A percentile compares a stretch with the other conserved stretches of the same genome.
These are phyloP conservation scores for Sebastes aleutianus DNA, from an alignment of 2,797 vertebrate species.

Conservation along the genomic window DNA sequence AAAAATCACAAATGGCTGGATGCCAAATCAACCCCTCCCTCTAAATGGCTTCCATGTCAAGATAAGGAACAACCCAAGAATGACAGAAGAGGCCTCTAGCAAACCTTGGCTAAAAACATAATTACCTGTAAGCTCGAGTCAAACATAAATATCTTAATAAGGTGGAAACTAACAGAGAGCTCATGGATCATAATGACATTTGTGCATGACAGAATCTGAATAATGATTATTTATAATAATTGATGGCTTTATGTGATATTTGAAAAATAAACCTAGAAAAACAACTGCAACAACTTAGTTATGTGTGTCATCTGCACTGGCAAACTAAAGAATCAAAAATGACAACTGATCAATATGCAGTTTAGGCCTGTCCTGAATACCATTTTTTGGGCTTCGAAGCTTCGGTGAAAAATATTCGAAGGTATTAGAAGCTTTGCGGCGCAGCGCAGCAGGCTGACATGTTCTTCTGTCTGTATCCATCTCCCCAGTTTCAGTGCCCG, in stretches of 20 bases:
- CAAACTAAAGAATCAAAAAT: too few relatives aligned
- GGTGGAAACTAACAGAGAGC: neutral
- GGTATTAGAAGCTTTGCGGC: too few relatives aligned
- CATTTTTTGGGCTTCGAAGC: too few relatives aligned
- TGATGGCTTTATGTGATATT: neutral
- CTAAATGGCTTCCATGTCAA: conserved; percentile 77
- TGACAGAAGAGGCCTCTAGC: conserved; percentile 36
- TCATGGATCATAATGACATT: neutral
- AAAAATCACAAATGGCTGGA: conserved; percentile 73
- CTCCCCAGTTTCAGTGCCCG: too few relatives aligned
- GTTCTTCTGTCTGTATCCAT: too few relatives aligned
- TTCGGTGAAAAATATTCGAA: too few relatives aligned
- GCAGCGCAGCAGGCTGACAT: too few relatives aligned
- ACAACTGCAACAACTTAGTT: neutral
- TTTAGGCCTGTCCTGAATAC: too few relatives aligned
- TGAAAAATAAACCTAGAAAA: neutral
- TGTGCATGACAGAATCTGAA: neutral
- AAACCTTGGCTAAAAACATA: conserved; percentile 39
- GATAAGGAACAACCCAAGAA: conserved; percentile 69
- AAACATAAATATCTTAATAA: conserved; percentile 19
- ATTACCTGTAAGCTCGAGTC: conserved; percentile 37
- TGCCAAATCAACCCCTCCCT: conserved; percentile 79
- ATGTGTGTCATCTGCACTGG: neutral
- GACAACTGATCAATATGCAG: too few relatives aligned
- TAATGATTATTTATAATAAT: neutral